Evolutionary conservation across 2,888 invertebrate genomes (phyloP).

Genomic region (Drosophila ochracea): DNA sequence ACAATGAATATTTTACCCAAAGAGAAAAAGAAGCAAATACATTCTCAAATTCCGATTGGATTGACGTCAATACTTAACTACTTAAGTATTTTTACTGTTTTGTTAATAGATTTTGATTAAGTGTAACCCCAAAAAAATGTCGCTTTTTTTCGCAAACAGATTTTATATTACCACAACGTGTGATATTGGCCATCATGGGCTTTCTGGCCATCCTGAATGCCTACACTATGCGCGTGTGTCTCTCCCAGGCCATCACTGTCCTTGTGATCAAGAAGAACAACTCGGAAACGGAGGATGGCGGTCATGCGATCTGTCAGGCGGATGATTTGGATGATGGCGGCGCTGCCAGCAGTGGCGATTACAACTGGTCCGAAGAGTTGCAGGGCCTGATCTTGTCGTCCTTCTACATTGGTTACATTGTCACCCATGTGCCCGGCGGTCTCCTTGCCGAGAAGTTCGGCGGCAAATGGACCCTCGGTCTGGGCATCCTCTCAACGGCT

Average conservation of each 20-base stretch:
- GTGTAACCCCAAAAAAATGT: slow-evolving; percentile 5
- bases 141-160: slow-evolving; percentile 53
- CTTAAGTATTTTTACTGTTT: slow-evolving; percentile 12
- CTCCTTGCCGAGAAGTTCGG: slow-evolving; percentile 92
- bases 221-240: slow-evolving; percentile 90
- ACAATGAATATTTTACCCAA: not conserved
- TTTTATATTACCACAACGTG: slow-evolving; percentile 87
- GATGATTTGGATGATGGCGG: slow-evolving; percentile 63
- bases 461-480: slow-evolving; percentile 93
- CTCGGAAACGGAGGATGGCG: slow-evolving; percentile 49
- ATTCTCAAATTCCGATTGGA: slow-evolving; percentile 22
- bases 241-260: slow-evolving; percentile 90
- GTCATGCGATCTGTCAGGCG: slow-evolving; percentile 68
- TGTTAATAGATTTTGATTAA: slow-evolving; percentile 6
- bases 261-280: slow-evolving; percentile 86
- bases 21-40: not conserved
- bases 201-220: slow-evolving; percentile 90
- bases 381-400: slow-evolving; percentile 92
- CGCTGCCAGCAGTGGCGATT: slow-evolving; percentile 62
- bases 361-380: slow-evolving; percentile 89
- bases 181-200: slow-evolving; percentile 90
- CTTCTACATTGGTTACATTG: slow-evolving; percentile 94
- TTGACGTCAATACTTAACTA: slow-evolving; percentile 43
- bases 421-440: slow-evolving; percentile 94
- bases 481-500: slow-evolving; percentile 93